Percentiles rank a stretch among this genome's conserved stretches.
phyloP scores from a whole-genome alignment of 1,140 invertebrate genomes.

The Ips typographus region DNA sequence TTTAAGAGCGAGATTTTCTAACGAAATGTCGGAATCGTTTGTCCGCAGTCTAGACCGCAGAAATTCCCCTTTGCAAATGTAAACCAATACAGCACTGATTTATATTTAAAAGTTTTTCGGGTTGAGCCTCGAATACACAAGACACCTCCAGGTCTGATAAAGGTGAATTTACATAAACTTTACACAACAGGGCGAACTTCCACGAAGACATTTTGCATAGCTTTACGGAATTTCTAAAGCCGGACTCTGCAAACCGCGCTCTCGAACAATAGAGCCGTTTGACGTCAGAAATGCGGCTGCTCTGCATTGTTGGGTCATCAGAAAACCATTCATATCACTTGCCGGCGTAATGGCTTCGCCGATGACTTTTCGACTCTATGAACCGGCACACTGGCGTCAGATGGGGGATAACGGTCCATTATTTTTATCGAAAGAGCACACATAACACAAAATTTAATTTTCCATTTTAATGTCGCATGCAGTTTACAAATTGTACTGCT shows the following conservation, averaged over 20 bases:
- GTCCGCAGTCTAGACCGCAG: too few species aligned
- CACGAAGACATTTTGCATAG: constrained; percentile 6
- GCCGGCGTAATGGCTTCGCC: constrained; percentile 36
- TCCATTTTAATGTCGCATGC: background rate
- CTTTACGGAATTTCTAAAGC: constrained; percentile 28
- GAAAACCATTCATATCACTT: constrained; percentile 46
- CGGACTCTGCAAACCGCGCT: constrained; percentile 20
- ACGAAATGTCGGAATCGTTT: too few species aligned
- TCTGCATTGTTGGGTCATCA: constrained; percentile 46
- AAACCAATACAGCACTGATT: too few species aligned
- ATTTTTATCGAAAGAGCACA: background rate
- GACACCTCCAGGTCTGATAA: background rate
- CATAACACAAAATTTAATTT: background rate
- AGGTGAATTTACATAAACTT: constrained; percentile 14
- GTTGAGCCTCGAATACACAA: too few species aligned
- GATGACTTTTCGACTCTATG: constrained; percentile 37
- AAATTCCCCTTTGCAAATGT: too few species aligned
- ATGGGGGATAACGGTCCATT: constrained; percentile 18
- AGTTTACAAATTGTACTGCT: background rate
- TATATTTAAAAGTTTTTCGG: too few species aligned
- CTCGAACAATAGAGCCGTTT: constrained; percentile 33
- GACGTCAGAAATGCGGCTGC: constrained; percentile 38
- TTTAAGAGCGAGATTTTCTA: constrained; percentile 1
- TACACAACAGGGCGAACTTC: constrained; percentile 7
- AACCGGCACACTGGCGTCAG: constrained; percentile 22